These are phyloP conservation scores for Temnothorax curvispinosus DNA, from an alignment of 1,140 invertebrate species.

Conservation along the genomic window DNA sequence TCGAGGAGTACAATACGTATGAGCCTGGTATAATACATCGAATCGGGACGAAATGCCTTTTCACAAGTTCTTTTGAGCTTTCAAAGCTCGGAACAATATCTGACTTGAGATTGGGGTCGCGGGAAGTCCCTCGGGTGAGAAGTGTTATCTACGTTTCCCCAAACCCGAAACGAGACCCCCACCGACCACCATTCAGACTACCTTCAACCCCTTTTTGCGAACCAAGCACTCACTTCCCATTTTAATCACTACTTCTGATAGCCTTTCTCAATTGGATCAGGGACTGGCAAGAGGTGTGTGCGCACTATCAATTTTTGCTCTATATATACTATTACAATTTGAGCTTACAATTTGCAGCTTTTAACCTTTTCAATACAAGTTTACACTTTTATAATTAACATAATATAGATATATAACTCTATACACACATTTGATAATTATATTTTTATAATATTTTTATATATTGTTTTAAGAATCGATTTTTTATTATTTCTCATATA, in stretches of 20 bases:
- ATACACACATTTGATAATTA: background rate
- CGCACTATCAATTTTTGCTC: constrained; percentile 29
- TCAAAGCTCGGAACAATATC: constrained; percentile 82
- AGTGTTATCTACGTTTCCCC: constrained; percentile 81
- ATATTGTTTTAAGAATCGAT: background rate
- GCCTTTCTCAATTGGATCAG: constrained; percentile 75
- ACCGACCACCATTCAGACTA: constrained; percentile 69
- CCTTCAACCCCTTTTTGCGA: constrained; percentile 74
- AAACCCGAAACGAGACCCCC: constrained; percentile 77
- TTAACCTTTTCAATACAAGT: background rate
- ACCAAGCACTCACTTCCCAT: constrained; percentile 75
- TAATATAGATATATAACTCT: background rate
- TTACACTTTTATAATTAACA: background rate
- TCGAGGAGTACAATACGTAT: constrained; percentile 76
- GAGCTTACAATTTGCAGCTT: background rate
- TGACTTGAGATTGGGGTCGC: constrained; percentile 82
- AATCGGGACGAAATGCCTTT: constrained; percentile 80
- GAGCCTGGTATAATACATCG: constrained; percentile 80
- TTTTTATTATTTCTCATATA: background rate
- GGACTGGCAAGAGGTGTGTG: constrained; percentile 67
- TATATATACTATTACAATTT: background rate
- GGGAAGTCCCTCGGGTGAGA: constrained; percentile 79
- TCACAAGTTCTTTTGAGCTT: constrained; percentile 81
- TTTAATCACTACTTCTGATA: constrained; percentile 81
- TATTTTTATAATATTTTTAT: background rate